Conservation (phyloP, 2,113 vertebrate species). For the Barnardius zonarius region DNA sequence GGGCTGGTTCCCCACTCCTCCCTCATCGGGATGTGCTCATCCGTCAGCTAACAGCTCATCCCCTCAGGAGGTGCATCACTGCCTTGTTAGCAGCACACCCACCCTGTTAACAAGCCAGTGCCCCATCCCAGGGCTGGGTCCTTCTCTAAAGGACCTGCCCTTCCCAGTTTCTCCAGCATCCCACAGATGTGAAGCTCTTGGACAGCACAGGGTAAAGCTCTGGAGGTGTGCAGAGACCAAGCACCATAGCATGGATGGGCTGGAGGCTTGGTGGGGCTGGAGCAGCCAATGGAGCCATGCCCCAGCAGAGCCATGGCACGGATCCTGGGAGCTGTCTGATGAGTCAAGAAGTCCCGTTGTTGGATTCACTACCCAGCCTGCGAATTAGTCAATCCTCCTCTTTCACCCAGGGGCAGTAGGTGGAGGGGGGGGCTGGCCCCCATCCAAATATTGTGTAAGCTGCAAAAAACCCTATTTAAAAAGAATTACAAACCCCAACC, state of each 20-base stretch:
- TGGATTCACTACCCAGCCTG: not conserved
- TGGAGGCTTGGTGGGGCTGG: not conserved
- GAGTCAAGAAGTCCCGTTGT: slow-evolving; percentile 1
- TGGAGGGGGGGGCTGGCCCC: not conserved
- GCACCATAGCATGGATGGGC: not conserved
- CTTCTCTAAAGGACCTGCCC: not conserved
- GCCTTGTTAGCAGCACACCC: not conserved
- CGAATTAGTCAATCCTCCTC: slow-evolving; percentile 29
- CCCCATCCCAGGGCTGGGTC: rapidly evolving
- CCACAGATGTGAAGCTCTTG: rapidly evolving
- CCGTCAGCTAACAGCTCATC: not conserved
- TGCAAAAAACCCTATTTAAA: not conserved
- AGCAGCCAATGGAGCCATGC: not conserved
- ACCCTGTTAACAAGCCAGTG: not conserved
- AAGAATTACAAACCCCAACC: not conserved
- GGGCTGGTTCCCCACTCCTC: not conserved
- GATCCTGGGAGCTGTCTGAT: slow-evolving; percentile 6
- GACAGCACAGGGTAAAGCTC: not conserved
- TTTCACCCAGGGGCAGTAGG: not conserved
- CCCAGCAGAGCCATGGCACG: not conserved
- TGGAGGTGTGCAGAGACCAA: not conserved
- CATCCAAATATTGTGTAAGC: slow-evolving; percentile 19
- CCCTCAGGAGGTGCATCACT: not conserved
- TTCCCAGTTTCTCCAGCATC: not conserved
- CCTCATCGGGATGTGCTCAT: not conserved